Evolutionary conservation across 2,888 invertebrate genomes (phyloP).

Genomic region (Catocala nupta): DNA sequence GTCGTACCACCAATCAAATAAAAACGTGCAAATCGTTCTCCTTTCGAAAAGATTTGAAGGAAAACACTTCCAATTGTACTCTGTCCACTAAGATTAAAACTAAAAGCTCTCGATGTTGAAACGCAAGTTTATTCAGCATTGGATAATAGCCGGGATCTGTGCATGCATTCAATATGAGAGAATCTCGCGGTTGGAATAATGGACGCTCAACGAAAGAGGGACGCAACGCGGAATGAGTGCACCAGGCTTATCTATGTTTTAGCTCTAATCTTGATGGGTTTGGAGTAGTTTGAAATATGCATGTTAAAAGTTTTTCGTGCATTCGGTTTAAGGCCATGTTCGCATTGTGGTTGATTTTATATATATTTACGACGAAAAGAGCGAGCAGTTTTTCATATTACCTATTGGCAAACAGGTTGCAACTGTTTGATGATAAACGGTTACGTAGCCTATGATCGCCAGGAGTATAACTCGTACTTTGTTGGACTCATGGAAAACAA

Average conservation of each 20-base stretch:
- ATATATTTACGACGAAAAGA: too few species aligned
- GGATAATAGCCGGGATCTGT: slow-evolving; percentile 46
- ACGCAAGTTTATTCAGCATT: slow-evolving; percentile 46
- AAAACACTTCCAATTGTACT: slow-evolving; percentile 37
- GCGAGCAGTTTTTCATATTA: too few species aligned
- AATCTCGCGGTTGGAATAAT: slow-evolving; percentile 39
- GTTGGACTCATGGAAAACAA: too few species aligned
- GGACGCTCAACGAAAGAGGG: slow-evolving; percentile 28
- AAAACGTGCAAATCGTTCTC: too few species aligned
- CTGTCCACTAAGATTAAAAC: slow-evolving; percentile 42
- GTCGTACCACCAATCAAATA: too few species aligned
- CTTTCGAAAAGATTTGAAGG: slow-evolving; percentile 7
- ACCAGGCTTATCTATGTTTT: slow-evolving; percentile 17
- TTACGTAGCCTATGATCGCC: too few species aligned
- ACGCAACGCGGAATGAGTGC: slow-evolving; percentile 36
- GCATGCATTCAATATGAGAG: slow-evolving; percentile 41
- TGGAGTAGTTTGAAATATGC: slow-evolving; percentile 9
- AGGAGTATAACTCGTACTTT: too few species aligned
- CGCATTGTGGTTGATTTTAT: too few species aligned
- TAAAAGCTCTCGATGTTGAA: slow-evolving; percentile 44
- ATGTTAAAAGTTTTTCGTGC: not conserved
- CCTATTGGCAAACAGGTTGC: too few species aligned
- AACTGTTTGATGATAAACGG: too few species aligned
- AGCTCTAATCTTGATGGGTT: slow-evolving; percentile 17
- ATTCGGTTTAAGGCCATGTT: not conserved